Percentiles rank a stretch among this genome's conserved stretches.
Conservation (phyloP, 2,113 vertebrate genomes). For the Eolophus roseicapilla region DNA sequence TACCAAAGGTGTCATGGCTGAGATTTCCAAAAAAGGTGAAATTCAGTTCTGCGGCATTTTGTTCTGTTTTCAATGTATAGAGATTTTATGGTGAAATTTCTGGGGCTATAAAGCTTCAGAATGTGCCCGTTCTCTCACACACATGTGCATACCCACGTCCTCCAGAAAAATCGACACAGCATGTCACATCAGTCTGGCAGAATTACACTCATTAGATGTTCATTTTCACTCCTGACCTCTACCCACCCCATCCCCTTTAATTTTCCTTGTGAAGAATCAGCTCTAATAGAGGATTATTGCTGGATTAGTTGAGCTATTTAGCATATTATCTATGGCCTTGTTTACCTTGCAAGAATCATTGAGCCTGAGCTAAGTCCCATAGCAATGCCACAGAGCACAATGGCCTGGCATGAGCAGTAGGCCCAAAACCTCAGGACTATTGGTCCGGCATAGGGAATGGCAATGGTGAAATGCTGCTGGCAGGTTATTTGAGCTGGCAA, state of each 20-base stretch:
- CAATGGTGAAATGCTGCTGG: neutral
- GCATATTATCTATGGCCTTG: neutral
- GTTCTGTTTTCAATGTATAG: neutral
- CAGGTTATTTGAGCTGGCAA: neutral
- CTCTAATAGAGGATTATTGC: neutral
- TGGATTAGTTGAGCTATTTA: conserved; percentile 18
- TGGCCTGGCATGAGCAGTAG: neutral
- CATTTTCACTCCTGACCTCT: neutral
- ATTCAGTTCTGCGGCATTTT: neutral
- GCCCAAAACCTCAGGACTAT: neutral
- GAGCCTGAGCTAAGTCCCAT: neutral
- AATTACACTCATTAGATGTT: neutral
- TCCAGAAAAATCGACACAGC: neutral
- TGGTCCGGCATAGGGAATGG: neutral
- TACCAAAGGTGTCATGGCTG: neutral
- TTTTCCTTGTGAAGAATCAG: conserved; percentile 4
- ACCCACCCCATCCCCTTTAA: neutral
- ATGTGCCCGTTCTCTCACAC: neutral
- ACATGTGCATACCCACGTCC: neutral
- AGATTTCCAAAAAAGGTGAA: conserved; percentile 46
- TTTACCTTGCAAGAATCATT: conserved; percentile 17
- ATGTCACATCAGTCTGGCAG: neutral
- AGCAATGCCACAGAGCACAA: neutral
- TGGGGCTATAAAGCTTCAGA: neutral
- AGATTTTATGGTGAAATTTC: neutral